These are phyloP conservation scores for Saccopteryx bilineata DNA, from an alignment of 2,113 vertebrate genomes.

Conservation along the genomic window DNA sequence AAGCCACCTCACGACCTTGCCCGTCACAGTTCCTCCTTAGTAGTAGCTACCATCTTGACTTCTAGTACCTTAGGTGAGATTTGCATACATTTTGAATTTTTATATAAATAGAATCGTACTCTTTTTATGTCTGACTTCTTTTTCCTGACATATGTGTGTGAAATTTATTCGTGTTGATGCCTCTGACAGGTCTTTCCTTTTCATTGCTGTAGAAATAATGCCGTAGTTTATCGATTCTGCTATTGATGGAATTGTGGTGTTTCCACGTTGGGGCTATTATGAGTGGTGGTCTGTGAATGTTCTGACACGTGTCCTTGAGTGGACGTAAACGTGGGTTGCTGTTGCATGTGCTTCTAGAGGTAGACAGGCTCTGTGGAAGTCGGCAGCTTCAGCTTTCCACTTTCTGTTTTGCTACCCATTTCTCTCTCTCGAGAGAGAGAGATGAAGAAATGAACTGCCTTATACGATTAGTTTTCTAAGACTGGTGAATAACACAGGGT, in stretches of 20 bases:
- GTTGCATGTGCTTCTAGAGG: neutral
- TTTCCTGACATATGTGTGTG: neutral
- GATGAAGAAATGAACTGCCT: neutral
- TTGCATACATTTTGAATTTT: conserved; percentile 16
- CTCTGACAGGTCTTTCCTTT: neutral
- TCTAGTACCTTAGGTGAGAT: neutral
- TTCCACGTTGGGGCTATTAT: neutral
- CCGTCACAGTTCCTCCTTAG: neutral
- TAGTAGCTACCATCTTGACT: neutral
- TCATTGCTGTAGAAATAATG: neutral
- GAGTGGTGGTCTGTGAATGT: neutral
- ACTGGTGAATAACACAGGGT: neutral
- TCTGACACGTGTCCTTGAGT: neutral
- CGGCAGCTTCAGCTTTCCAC: neutral
- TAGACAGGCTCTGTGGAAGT: neutral
- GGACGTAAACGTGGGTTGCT: neutral
- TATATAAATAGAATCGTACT: neutral
- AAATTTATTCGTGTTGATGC: neutral
- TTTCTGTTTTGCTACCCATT: neutral
- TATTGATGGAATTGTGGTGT: neutral
- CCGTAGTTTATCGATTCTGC: neutral
- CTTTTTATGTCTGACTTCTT: neutral
- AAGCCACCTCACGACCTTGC: neutral
- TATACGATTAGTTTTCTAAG: neutral
- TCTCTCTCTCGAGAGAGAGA: neutral